Evolutionary conservation across 92 coral and sea anemone genomes (phyloP).

Genomic region (Zoanthus sansibaricus): DNA sequence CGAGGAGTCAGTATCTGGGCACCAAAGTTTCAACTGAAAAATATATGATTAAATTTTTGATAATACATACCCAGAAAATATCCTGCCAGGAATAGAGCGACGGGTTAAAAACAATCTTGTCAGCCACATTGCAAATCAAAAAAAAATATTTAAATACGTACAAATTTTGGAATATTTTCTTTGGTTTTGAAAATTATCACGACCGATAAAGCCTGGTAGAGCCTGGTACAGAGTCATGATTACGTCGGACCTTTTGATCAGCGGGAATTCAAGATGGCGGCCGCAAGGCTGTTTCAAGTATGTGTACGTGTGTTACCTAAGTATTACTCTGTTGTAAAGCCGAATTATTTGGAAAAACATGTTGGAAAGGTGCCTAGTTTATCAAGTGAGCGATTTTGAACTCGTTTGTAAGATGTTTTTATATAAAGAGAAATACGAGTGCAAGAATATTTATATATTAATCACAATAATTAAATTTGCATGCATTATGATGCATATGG

Average conservation of each 20-base stretch:
- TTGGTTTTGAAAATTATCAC: too few species aligned
- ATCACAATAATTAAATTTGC: too few species aligned
- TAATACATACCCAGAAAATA: slow-evolving; percentile 78
- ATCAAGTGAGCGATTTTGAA: slow-evolving; percentile 8
- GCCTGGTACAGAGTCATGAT: slow-evolving; percentile 18
- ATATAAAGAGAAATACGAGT: too few species aligned
- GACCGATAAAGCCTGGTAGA: not conserved
- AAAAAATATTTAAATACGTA: too few species aligned
- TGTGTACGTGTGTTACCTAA: slow-evolving; percentile 1
- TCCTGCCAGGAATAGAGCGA: slow-evolving; percentile 85
- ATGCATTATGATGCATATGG: too few species aligned
- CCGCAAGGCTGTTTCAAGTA: slow-evolving; percentile 21
- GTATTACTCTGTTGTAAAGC: slow-evolving; percentile 13
- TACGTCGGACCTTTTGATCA: slow-evolving; percentile 17
- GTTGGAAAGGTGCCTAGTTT: not conserved
- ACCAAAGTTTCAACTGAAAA: too few species aligned
- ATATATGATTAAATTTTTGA: not conserved
- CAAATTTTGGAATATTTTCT: too few species aligned
- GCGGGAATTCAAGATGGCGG: slow-evolving; percentile 76
- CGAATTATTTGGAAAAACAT: not conserved
- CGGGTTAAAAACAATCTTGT: slow-evolving; percentile 63
- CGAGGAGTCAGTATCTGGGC: too few species aligned
- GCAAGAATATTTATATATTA: too few species aligned
- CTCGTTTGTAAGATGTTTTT: too few species aligned
- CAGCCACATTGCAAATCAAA: slow-evolving; percentile 69